These are phyloP conservation scores for Aspiorhynchus laticeps DNA, from an alignment of 2,113 vertebrate genomes.

Conservation along the genomic window DNA sequence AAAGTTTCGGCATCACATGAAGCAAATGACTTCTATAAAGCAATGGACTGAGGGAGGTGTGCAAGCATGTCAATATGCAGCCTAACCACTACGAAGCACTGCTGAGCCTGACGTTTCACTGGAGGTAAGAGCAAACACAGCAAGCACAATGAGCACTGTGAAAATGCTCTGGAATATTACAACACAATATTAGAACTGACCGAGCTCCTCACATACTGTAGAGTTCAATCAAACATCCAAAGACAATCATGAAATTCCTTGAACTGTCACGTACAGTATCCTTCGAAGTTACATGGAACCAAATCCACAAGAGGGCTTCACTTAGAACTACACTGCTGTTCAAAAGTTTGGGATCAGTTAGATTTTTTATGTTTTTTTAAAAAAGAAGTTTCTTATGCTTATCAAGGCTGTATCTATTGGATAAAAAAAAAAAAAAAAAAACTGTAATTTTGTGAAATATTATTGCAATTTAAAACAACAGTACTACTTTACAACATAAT, in stretches of 20 bases:
- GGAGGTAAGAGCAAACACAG: slow-evolving; percentile 19
- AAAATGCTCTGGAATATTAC: slow-evolving; percentile 28
- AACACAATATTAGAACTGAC: neutral
- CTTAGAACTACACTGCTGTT: neutral
- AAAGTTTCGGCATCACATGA: slow-evolving; percentile 10
- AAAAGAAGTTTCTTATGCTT: too few relatives aligned
- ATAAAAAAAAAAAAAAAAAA: too few relatives aligned
- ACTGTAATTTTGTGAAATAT: too few relatives aligned
- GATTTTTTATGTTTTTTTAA: too few relatives aligned
- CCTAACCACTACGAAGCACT: slow-evolving; percentile 37
- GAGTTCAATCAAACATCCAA: neutral
- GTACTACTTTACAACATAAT: too few relatives aligned
- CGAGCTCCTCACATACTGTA: neutral
- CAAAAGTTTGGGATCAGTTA: too few relatives aligned
- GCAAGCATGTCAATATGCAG: slow-evolving; percentile 40
- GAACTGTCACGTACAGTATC: neutral
- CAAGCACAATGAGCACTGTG: slow-evolving; percentile 24
- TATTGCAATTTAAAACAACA: too few relatives aligned
- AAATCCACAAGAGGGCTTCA: neutral
- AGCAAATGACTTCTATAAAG: slow-evolving; percentile 31
- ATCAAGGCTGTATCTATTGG: too few relatives aligned
- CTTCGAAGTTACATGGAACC: neutral
- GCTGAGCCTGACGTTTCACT: neutral
- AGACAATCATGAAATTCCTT: neutral
- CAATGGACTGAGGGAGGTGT: slow-evolving; percentile 30